Conservation (phyloP, 1,140 invertebrate genomes). For the Drosophila sturtevanti region DNA sequence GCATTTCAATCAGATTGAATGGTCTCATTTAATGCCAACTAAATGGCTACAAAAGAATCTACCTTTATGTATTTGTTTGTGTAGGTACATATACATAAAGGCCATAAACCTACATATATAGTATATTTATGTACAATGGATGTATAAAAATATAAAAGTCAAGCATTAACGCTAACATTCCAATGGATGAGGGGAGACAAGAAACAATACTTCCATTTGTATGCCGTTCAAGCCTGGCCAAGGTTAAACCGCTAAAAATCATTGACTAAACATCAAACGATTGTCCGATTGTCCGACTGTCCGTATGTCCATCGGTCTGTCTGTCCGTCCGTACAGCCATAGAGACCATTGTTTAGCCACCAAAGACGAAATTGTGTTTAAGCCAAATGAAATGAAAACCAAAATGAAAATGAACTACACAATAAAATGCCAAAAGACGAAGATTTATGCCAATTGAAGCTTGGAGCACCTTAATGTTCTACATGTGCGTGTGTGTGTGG, state of each 20-base stretch:
- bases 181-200: neutral
- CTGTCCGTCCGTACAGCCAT: constrained; percentile 34
- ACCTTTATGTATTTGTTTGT: too few relatives aligned
- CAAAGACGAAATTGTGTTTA: constrained; percentile 33
- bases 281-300: neutral
- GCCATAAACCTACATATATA: constrained; percentile 27
- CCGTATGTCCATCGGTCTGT: constrained; percentile 32
- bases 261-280: constrained; percentile 72
- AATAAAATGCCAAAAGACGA: constrained; percentile 42
- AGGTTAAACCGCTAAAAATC: constrained; percentile 78
- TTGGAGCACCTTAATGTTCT: constrained; percentile 59
- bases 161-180: constrained; percentile 36
- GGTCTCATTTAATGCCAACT: constrained; percentile 40
- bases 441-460: constrained; percentile 74
- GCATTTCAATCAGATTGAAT: constrained; percentile 65
- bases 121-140: neutral
- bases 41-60: constrained; percentile 38
- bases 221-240: constrained; percentile 42
- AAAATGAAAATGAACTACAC: constrained; percentile 35
- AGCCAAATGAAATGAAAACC: constrained; percentile 54
- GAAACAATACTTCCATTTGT: constrained; percentile 69
- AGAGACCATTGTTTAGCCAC: constrained; percentile 46
- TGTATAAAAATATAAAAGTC: constrained; percentile 19
- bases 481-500: neutral
- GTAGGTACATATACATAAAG: constrained; percentile 29